These are phyloP conservation scores for Hozukius guyotensis DNA, from an alignment of 2,797 vertebrate genomes.

Conservation along the genomic window DNA sequence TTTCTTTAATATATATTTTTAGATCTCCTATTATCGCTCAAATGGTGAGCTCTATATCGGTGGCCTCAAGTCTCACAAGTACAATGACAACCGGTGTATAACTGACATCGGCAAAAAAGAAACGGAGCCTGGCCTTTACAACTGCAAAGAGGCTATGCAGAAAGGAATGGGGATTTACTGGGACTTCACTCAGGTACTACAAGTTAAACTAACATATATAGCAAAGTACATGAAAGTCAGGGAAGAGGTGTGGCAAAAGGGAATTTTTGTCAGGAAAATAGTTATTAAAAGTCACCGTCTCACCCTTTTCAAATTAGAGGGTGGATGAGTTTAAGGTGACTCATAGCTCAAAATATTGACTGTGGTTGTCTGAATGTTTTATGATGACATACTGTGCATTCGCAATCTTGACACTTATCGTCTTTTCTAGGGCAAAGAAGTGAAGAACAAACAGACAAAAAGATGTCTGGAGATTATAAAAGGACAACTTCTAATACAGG, in stretches of 20 bases:
- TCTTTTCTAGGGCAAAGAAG: slow-evolving; percentile 69
- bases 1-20: not conserved
- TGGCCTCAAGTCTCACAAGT: slow-evolving; percentile 76
- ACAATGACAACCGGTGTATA: slow-evolving; percentile 79
- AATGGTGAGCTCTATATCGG: slow-evolving; percentile 79
- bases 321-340: not conserved
- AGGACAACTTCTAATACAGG: slow-evolving; percentile 58
- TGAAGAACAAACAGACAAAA: slow-evolving; percentile 73
- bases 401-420: not conserved
- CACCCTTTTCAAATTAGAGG: not conserved
- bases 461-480: slow-evolving; percentile 76
- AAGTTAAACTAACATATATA: not conserved
- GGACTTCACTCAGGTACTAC: slow-evolving; percentile 77
- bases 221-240: not conserved
- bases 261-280: no score
- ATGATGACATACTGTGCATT: not conserved
- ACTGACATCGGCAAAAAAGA: slow-evolving; percentile 50
- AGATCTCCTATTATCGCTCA: slow-evolving; percentile 57
- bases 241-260: no score
- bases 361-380: not conserved
- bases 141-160: slow-evolving; percentile 71
- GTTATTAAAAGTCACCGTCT: not conserved
- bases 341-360: not conserved
- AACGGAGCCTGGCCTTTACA: slow-evolving; percentile 56
- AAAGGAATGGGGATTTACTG: slow-evolving; percentile 73